A percentile compares a stretch with the other conserved stretches of the same genome.
These are phyloP conservation scores for Andrena trimmerana DNA, from an alignment of 2,888 invertebrate genomes.

Conservation along the genomic window DNA sequence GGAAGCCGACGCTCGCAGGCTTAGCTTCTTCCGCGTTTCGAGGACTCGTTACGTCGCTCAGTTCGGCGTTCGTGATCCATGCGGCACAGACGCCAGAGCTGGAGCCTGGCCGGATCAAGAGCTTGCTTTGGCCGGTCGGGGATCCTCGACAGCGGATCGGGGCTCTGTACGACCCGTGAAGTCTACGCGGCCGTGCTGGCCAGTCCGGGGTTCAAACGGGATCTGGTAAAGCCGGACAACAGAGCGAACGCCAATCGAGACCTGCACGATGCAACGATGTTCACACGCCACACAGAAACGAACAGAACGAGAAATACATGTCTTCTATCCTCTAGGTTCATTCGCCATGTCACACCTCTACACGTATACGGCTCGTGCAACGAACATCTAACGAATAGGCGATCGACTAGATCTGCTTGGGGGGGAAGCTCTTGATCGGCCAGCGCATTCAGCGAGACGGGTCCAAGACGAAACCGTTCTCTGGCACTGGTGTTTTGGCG, in stretches of 20 bases:
- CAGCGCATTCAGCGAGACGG: conserved; percentile 27
- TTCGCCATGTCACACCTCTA: conserved; percentile 43
- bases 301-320: conserved; percentile 25
- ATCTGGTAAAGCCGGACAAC: too few relatives aligned
- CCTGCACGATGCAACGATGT: conserved; percentile 33
- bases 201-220: too few relatives aligned
- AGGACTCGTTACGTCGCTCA: background rate
- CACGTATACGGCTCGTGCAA: conserved; percentile 42
- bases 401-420: background rate
- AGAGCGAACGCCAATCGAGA: conserved; percentile 11
- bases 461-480: conserved; percentile 38
- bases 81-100: conserved; percentile 76
- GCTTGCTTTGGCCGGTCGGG: conserved; percentile 46
- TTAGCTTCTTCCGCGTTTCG: background rate
- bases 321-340: conserved; percentile 37
- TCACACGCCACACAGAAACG: conserved; percentile 11
- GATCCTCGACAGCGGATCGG: background rate
- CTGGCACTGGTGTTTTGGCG: conserved; percentile 40
- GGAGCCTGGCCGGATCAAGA: conserved; percentile 80
- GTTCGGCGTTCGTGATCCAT: conserved; percentile 69
- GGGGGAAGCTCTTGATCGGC: conserved; percentile 69
- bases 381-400: conserved; percentile 29
- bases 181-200: too few relatives aligned
- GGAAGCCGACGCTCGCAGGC: background rate
- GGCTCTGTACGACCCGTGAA: too few relatives aligned